Conservation (phyloP, 2,113 vertebrate species). For the Corydoras sp. region DNA sequence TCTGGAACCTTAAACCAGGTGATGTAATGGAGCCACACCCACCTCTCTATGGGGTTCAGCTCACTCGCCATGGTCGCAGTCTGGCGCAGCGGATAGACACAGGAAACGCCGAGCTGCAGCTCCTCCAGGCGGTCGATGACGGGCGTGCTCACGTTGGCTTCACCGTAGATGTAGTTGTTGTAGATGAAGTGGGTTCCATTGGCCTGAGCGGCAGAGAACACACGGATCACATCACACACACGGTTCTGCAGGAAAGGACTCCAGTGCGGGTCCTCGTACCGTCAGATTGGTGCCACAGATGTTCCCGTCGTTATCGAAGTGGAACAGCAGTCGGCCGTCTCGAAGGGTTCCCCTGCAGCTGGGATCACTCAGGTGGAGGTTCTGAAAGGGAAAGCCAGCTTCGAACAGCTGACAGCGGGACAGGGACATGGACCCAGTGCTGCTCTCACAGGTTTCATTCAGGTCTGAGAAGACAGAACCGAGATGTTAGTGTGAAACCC, state of each 20-base stretch:
- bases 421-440: constrained; percentile 49
- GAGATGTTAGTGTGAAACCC: background rate
- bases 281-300: too few species aligned
- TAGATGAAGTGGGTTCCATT: background rate
- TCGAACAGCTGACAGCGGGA: constrained; percentile 39
- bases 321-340: constrained; percentile 42
- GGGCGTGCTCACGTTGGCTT: background rate
- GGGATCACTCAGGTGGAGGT: constrained; percentile 52
- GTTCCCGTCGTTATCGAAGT: too few species aligned
- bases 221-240: too few species aligned
- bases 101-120: background rate
- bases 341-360: constrained; percentile 47
- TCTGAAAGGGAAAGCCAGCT: constrained; percentile 45
- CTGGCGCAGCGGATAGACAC: background rate
- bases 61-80: background rate
- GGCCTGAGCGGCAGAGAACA: background rate
- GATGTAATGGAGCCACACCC: too few species aligned
- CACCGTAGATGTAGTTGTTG: background rate
- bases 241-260: too few species aligned
- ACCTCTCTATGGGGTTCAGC: too few species aligned
- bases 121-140: background rate
- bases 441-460: constrained; percentile 42
- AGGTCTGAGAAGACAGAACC: constrained; percentile 43
- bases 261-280: too few species aligned
- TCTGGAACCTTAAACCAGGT: too few species aligned